phyloP scores from a whole-genome alignment of 2,888 invertebrate species.

The Stenotaenia linearis region DNA sequence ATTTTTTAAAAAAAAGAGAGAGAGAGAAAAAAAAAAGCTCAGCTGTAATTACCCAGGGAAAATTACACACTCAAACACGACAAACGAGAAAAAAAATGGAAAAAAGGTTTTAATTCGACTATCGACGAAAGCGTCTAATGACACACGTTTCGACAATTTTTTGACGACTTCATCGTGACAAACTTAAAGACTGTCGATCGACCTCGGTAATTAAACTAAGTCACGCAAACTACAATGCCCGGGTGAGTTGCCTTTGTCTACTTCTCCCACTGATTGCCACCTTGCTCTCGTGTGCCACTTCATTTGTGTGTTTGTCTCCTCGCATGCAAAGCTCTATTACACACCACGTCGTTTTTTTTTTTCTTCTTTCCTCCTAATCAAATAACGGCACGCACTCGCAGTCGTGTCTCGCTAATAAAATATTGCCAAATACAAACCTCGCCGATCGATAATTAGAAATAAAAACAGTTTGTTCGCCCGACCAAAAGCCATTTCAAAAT shows the following conservation, averaged over 20 bases:
- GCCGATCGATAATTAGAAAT: no score
- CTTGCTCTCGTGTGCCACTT: neutral
- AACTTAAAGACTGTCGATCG: neutral
- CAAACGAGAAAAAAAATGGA: neutral
- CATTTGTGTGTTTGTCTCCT: neutral
- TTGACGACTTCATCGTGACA: constrained; percentile 12
- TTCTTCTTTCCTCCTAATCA: no score
- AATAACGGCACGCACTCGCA: neutral
- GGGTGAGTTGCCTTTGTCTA: neutral
- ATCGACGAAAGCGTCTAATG: neutral
- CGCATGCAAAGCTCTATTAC: neutral
- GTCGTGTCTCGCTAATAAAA: no score
- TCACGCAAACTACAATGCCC: neutral
- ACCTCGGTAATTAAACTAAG: neutral
- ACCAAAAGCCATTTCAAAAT: no score
- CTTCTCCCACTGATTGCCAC: neutral
- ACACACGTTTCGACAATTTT: neutral
- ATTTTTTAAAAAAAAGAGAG: no score
- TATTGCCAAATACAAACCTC: no score
- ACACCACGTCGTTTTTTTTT: no score
- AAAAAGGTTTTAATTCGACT: neutral
- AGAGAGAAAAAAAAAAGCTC: neutral
- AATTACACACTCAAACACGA: neutral
- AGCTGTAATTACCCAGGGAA: neutral
- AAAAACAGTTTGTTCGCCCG: no score